Base-by-base conservation (phyloP, 2,113 vertebrate genomes). In the Brachirus orientalis region DNA sequence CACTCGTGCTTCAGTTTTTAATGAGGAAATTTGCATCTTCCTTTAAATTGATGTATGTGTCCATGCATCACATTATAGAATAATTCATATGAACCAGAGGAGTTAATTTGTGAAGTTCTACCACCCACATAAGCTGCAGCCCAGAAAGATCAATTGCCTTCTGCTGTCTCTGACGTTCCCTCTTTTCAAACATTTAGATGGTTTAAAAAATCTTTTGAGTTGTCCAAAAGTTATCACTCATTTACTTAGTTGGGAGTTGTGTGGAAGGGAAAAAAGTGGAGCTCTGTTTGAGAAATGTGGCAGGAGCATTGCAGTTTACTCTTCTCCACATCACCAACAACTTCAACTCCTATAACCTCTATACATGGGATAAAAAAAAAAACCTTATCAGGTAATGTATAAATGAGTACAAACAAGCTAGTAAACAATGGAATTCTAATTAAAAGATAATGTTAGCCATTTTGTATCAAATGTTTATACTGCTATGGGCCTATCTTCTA, bases 1-100 rank as follows among this genome's bases (percentile, higher is more conserved):
- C 77, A 86, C 83, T 84, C 38, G 4, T 72, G 72, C 79, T 80
- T 82, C 71, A 36, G 40, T 86, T 88, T 86, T 92, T 92, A 94
- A 93, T 91, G 89, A 93, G 90, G 57, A 85, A 80, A 94, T 93
- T 92, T 92, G 89, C 92, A 92, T 93, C 87, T 90, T 92, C 88
- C 91, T 93, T 94, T 93, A 93, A 86, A 85, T 68, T 92, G 91
- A 93, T 93, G 83, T 88, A 94, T 91, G 84, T 78, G 75, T 75
- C 82, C 68, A 83, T 75, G 77, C 78, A 85, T 80, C 51, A 53
- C 82, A 81, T 90, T 87, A 89, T 77, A 79, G 72, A 87, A 88
- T 82, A 83, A 85, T 86, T 82, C 83, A 81, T 62, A 77, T 40
- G 64, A 84, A 71, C 65, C 55, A 58, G 62, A 50, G 68, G 74